These are phyloP conservation scores for Potamarius usumacintae DNA, from an alignment of 2,113 vertebrate genomes.

Conservation along the genomic window DNA sequence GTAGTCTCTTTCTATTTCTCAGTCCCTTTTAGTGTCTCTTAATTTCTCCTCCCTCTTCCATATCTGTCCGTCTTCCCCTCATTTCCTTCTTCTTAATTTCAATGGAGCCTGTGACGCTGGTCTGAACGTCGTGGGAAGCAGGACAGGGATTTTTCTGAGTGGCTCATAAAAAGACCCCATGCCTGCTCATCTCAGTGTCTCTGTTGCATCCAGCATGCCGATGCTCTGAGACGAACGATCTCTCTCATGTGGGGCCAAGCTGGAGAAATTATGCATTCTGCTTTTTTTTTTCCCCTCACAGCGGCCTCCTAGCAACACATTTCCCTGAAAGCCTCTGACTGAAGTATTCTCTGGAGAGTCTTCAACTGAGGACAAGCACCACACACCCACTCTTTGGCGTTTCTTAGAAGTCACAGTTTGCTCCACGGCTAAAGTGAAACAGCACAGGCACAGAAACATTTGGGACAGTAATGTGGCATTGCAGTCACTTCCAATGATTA, in stretches of 20 bases:
- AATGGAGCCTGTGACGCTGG: constrained; percentile 43
- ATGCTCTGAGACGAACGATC: constrained; percentile 43
- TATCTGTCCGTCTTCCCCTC: constrained; percentile 44
- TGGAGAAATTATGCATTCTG: constrained; percentile 43
- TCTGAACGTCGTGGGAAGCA: constrained; percentile 49
- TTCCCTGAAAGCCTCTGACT: constrained; percentile 50
- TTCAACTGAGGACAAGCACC: neutral
- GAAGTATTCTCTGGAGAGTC: constrained; percentile 54
- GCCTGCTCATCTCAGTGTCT: constrained; percentile 42
- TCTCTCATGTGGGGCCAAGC: constrained; percentile 48
- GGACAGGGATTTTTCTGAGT: constrained; percentile 33
- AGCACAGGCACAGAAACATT: constrained; percentile 13
- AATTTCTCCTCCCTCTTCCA: constrained; percentile 41
- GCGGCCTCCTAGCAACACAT: constrained; percentile 52
- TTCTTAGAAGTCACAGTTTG: constrained; percentile 24
- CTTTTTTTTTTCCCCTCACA: constrained; percentile 15
- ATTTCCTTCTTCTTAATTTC: constrained; percentile 7
- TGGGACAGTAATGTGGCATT: neutral
- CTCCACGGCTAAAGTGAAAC: constrained; percentile 26
- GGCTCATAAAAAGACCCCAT: constrained; percentile 43
- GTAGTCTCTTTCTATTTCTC: neutral
- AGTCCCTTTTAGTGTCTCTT: constrained; percentile 18
- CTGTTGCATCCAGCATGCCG: constrained; percentile 41
- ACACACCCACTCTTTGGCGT: constrained; percentile 37
- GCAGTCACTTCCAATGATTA: neutral